Evolutionary conservation across 1,140 invertebrate species (phyloP).

Genomic region (Drosophila repletoides): DNA sequence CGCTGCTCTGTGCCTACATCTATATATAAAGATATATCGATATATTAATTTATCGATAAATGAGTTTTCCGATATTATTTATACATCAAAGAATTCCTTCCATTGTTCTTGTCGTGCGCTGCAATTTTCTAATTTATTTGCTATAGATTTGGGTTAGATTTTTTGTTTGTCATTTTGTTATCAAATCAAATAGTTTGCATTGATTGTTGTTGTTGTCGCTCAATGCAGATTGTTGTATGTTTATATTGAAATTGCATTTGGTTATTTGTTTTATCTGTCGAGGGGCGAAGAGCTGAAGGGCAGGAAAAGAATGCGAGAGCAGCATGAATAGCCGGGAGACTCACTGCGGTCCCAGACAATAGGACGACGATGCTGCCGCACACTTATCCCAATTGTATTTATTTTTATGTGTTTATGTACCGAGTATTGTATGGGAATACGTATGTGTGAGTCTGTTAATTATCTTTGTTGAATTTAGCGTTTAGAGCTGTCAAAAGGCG

Average conservation of each 20-base stretch:
- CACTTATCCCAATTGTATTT: constrained; percentile 27
- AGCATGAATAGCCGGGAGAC: constrained; percentile 10
- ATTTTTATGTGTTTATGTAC: constrained; percentile 6
- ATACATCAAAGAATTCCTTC: not conserved
- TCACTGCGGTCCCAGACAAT: constrained; percentile 53
- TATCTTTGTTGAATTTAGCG: constrained; percentile 62
- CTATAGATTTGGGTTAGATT: constrained; percentile 30
- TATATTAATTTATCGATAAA: too few relatives aligned
- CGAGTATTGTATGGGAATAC: constrained; percentile 11
- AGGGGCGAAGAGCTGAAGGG: not conserved
- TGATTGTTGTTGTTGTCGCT: constrained; percentile 4
- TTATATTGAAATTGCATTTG: constrained; percentile 54
- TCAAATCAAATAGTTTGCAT: constrained; percentile 58
- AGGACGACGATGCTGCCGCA: constrained; percentile 50
- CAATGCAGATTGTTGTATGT: constrained; percentile 17
- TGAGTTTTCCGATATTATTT: too few relatives aligned
- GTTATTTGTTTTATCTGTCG: constrained; percentile 49
- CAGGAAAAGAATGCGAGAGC: not conserved
- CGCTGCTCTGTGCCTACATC: too few relatives aligned
- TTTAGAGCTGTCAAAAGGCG: constrained; percentile 65
- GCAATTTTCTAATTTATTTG: constrained; percentile 56
- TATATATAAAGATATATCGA: too few relatives aligned
- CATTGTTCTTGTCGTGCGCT: constrained; percentile 11
- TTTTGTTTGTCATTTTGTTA: constrained; percentile 55
- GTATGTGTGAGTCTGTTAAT: constrained; percentile 53